Percentiles rank a stretch among this genome's conserved stretches.
These are phyloP conservation scores for Anastrepha obliqua DNA, from an alignment of 1,140 invertebrate genomes.

Conservation along the genomic window DNA sequence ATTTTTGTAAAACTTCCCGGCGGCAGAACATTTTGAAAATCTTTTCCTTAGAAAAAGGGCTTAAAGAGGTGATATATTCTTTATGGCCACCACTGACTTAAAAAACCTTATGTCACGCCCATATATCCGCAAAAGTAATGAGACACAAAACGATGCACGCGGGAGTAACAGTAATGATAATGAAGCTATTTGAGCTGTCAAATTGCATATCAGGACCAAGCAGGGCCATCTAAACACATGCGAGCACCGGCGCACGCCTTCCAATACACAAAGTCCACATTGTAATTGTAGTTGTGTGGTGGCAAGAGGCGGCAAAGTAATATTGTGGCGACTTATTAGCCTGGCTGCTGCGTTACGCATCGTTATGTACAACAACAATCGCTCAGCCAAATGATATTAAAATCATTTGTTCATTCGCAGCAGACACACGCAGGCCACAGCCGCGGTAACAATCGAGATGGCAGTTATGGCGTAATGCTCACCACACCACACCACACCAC, in stretches of 20 bases:
- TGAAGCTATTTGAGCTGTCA: constrained; percentile 11
- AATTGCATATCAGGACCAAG: background rate
- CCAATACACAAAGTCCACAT: no score
- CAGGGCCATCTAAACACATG: no score
- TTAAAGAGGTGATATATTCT: no score
- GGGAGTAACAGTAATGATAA: background rate
- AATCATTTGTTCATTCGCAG: constrained; percentile 70
- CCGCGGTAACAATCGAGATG: constrained; percentile 53
- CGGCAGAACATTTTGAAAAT: no score
- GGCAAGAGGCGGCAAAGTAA: background rate
- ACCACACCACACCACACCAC: background rate
- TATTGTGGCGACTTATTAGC: constrained; percentile 29
- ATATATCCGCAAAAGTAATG: constrained; percentile 18
- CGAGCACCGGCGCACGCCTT: no score
- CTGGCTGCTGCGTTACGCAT: constrained; percentile 65
- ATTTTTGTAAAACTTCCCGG: no score
- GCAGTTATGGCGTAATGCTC: constrained; percentile 11
- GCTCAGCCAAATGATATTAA: constrained; percentile 70
- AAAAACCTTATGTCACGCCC: background rate
- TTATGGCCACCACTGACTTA: background rate
- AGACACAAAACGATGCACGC: background rate
- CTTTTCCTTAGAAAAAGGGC: no score
- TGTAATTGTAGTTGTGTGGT: background rate
- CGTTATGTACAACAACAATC: constrained; percentile 66
- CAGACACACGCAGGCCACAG: background rate